phyloP scores from a whole-genome alignment of 2,888 invertebrate genomes.

The Meloe dianella region DNA sequence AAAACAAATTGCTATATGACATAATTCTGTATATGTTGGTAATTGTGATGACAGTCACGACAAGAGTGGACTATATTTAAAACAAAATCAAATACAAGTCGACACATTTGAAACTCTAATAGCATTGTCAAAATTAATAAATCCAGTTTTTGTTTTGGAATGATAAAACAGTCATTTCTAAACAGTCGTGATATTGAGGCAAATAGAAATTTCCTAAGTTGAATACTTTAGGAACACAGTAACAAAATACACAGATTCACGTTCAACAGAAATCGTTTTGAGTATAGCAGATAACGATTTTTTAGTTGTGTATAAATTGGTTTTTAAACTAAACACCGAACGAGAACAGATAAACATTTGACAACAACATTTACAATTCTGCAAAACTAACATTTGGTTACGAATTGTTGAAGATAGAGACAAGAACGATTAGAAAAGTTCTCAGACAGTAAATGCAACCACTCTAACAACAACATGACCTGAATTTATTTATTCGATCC shows the following conservation, averaged over 20 bases:
- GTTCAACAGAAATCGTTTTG: constrained; percentile 25
- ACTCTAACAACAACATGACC: neutral
- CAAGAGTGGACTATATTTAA: neutral
- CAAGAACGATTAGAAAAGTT: constrained; percentile 4
- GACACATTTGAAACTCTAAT: constrained; percentile 14
- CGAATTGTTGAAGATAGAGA: neutral
- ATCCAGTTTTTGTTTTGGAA: constrained; percentile 27
- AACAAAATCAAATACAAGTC: constrained; percentile 15
- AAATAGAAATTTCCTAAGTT: constrained; percentile 17
- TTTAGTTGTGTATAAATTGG: neutral
- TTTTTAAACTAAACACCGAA: neutral
- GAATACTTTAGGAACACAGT: constrained; percentile 22
- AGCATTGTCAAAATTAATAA: constrained; percentile 26
- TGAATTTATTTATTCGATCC: neutral
- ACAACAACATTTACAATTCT: neutral
- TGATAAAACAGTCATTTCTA: neutral
- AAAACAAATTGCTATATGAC: constrained; percentile 2
- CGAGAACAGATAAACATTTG: neutral
- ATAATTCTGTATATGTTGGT: constrained; percentile 12
- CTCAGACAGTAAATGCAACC: neutral
- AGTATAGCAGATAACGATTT: constrained; percentile 26
- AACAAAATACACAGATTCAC: constrained; percentile 16
- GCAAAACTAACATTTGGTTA: neutral
- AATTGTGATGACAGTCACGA: neutral
- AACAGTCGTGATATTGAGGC: neutral